phyloP scores from a whole-genome alignment of 2,797 vertebrate genomes.

The Heterohyrax brucei region DNA sequence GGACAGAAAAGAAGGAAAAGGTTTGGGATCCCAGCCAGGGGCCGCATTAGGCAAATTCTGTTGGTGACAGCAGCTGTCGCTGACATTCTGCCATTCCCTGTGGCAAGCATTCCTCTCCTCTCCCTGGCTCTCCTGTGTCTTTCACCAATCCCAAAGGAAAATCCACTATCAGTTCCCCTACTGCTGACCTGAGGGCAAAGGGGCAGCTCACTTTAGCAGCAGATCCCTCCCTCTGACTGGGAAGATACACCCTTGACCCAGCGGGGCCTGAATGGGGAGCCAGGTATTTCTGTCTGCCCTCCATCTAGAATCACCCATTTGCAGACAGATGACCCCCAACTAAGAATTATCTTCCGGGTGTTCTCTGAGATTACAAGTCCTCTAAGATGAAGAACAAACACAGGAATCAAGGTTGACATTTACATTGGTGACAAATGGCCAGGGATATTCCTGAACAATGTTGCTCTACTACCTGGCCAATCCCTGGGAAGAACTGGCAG shows the following conservation, averaged over 20 bases:
- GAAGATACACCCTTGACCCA: neutral
- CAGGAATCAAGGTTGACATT: neutral
- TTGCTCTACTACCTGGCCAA: neutral
- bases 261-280: neutral
- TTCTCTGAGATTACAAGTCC: neutral
- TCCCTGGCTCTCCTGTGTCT: neutral
- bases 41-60: neutral
- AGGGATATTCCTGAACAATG: neutral
- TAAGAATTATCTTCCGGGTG: neutral
- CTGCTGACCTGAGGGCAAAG: neutral
- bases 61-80: neutral
- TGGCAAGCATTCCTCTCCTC: rapidly evolving
- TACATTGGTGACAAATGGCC: neutral
- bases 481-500: neutral
- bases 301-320: neutral
- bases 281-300: neutral
- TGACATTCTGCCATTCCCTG: neutral
- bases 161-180: neutral
- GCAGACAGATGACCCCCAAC: neutral
- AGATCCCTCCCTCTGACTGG: neutral
- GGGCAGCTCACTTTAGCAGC: neutral
- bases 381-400: neutral
- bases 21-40: neutral
- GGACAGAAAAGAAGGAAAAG: neutral
- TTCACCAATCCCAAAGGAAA: neutral